Evolutionary conservation across 2,113 vertebrate species (phyloP).

Genomic region (Coptodon rendalli): DNA sequence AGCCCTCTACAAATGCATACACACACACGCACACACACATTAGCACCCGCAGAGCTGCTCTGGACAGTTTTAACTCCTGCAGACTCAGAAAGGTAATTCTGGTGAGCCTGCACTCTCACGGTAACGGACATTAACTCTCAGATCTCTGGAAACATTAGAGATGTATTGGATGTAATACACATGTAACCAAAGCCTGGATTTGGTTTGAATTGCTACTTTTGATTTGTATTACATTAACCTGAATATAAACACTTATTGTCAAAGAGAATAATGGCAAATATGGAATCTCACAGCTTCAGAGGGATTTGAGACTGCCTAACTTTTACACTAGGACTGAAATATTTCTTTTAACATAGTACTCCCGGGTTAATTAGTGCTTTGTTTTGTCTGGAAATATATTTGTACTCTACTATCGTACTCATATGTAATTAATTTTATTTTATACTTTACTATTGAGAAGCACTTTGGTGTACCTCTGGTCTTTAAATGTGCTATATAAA

Average conservation of each 20-base stretch:
- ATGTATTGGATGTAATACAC: not conserved
- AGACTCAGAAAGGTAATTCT: conserved; percentile 24
- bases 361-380: not conserved
- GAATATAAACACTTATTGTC: not conserved
- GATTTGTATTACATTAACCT: not conserved
- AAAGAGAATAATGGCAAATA: not conserved
- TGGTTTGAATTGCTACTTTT: not conserved
- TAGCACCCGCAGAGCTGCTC: conserved; percentile 8
- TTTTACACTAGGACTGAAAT: not conserved
- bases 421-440: not conserved
- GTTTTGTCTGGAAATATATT: not conserved
- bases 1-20: not conserved
- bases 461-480: not conserved
- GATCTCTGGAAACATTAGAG: not conserved
- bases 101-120: not conserved
- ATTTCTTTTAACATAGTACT: not conserved
- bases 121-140: not conserved
- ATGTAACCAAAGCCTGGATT: not conserved
- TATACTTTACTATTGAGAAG: not conserved
- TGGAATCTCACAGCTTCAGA: not conserved
- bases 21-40: not conserved
- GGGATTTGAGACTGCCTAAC: not conserved
- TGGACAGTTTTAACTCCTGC: conserved; percentile 59
- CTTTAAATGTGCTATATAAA: not conserved
- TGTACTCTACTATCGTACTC: not conserved